Conservation (phyloP, 2,113 vertebrate species). For the Tretioscincus oriximinensis region DNA sequence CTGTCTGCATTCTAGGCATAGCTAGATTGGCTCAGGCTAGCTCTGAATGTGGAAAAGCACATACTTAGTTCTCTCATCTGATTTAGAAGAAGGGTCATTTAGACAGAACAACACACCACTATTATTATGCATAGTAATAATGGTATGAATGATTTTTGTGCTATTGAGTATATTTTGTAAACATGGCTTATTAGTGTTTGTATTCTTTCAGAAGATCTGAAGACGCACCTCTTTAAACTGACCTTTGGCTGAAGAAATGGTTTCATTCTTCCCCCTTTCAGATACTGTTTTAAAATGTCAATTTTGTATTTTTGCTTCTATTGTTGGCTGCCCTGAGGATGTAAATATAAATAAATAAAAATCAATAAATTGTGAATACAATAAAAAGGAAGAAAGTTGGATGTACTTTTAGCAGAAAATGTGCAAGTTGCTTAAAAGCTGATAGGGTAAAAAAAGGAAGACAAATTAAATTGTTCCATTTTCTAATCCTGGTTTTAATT, state of each 20-base stretch:
- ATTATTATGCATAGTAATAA: not conserved
- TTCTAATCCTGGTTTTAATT: not conserved
- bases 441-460: not conserved
- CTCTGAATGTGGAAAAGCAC: no score
- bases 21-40: no score
- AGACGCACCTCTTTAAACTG: no score
- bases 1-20: not conserved
- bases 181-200: not conserved
- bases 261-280: not conserved
- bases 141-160: not conserved
- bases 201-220: not conserved
- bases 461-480: not conserved
- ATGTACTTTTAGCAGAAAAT: not conserved
- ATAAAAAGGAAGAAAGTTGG: slow-evolving; percentile 1
- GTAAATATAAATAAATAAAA: not conserved
- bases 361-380: slow-evolving; percentile 14
- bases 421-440: not conserved
- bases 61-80: no score
- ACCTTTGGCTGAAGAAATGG: not conserved
- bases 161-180: not conserved
- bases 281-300: no score
- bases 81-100: no score
- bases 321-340: no score
- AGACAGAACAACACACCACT: no score
- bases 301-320: no score